Evolutionary conservation across 2,797 vertebrate species (phyloP).

Genomic region (Malacoraja senta): DNA sequence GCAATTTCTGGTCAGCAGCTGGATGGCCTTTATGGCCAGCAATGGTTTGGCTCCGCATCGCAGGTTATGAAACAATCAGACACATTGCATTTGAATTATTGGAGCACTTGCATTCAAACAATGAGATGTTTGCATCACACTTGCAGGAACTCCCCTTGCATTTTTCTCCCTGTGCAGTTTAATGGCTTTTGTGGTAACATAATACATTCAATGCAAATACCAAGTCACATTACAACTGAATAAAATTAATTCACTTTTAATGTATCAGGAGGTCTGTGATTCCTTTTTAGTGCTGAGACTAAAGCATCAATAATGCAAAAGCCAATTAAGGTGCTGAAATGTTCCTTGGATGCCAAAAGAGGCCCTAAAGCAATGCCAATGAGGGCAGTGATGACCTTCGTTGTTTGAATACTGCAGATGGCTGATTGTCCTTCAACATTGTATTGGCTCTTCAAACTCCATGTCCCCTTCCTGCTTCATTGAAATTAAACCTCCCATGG

Average conservation of each 20-base stretch:
- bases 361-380: background rate
- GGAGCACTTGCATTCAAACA: background rate
- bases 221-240: background rate
- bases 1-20: background rate
- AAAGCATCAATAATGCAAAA: conserved; percentile 24
- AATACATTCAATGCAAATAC: background rate
- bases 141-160: too few relatives aligned
- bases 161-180: background rate
- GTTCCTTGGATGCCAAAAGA: background rate
- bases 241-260: conserved; percentile 4
- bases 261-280: background rate
- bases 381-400: background rate
- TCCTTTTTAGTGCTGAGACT: background rate
- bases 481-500: background rate
- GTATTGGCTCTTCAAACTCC: background rate
- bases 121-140: background rate
- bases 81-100: background rate
- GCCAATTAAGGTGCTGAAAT: background rate
- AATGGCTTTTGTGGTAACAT: background rate
- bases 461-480: background rate
- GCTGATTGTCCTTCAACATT: too few relatives aligned
- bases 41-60: background rate
- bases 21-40: background rate
- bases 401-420: background rate
- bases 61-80: too few relatives aligned